A percentile compares a stretch with the other conserved stretches of the same genome.
phyloP scores from a whole-genome alignment of 2,888 invertebrate species.

The Mechanitis mazaeus region DNA sequence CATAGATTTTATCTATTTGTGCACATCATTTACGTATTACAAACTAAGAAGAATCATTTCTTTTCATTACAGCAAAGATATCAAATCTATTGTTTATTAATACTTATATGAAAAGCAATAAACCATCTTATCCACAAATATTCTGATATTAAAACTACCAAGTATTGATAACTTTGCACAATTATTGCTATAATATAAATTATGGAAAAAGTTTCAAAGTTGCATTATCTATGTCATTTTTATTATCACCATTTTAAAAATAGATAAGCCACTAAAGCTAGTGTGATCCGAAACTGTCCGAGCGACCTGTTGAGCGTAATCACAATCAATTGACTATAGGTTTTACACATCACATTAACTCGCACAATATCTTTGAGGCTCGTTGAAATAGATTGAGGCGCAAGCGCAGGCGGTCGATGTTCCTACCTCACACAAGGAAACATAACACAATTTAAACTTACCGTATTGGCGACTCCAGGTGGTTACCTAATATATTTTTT shows the following conservation, averaged over 20 bases:
- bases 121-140: too few relatives aligned
- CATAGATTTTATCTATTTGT: too few relatives aligned
- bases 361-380: constrained; percentile 6
- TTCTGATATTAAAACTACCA: too few relatives aligned
- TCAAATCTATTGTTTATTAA: too few relatives aligned
- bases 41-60: too few relatives aligned
- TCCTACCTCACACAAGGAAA: background rate
- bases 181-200: too few relatives aligned
- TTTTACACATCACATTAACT: background rate
- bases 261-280: background rate
- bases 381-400: constrained; percentile 13
- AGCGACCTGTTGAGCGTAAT: background rate
- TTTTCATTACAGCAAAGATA: too few relatives aligned
- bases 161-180: too few relatives aligned
- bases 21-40: too few relatives aligned
- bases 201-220: background rate
- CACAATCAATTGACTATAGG: background rate
- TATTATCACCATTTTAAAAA: background rate
- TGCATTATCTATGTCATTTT: constrained; percentile 1
- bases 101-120: too few relatives aligned
- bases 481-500: constrained; percentile 11
- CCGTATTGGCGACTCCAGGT: constrained; percentile 8
- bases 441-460: constrained; percentile 4
- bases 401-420: constrained; percentile 11
- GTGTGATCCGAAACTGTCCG: background rate